Evolutionary conservation across 1,140 invertebrate genomes (phyloP), one percentile per base, ranked within the genome.

Genomic region (Centruroides vittatus): DNA sequence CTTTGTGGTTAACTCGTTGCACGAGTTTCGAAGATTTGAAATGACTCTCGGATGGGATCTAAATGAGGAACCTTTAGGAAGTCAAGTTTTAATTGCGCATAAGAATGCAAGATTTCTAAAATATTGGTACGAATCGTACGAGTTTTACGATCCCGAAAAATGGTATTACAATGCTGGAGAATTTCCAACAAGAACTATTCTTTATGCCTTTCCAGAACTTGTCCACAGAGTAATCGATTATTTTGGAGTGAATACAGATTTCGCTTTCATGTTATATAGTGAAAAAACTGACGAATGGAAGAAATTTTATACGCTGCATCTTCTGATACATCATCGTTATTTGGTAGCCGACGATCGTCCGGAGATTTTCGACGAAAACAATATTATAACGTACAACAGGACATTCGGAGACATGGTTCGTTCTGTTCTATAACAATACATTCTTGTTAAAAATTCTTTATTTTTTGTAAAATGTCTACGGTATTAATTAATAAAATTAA

Each of bases 11-110:
- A 69, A 73, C 55, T 65, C 68, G 3, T 67, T 78, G 46, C 65
- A 76, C 61, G 51, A 67, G 47, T 76, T 72, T 60, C 63, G 72
- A 35, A 65, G 65, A 54, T 75, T 69, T 64, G 74, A 75, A 68
- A 72, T 74, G 67, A 64, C 69, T 7, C 46, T 76, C 36, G 76
- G 73, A 8, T 76, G 74, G 75, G 68, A 68, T 3, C 61, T 60
- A 3, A 58, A 60, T 46, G 61, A 68, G 51, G 5, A 41, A 1
- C 65, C 62, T 58, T 54, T 70, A 23, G 68, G 68, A 5, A 69
- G 65, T 46, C 71, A 73, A 52, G 62, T 73, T 12, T 48, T 73
- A 35, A 62, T 73, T 35, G 70, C 68, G 6, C 68, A 73, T 61
- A 64, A 64, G 56, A 65, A 71, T 58, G 69, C 71, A 8, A 60